Conservation (phyloP, 2,113 vertebrate species). For the Aleadryas rufinucha region DNA sequence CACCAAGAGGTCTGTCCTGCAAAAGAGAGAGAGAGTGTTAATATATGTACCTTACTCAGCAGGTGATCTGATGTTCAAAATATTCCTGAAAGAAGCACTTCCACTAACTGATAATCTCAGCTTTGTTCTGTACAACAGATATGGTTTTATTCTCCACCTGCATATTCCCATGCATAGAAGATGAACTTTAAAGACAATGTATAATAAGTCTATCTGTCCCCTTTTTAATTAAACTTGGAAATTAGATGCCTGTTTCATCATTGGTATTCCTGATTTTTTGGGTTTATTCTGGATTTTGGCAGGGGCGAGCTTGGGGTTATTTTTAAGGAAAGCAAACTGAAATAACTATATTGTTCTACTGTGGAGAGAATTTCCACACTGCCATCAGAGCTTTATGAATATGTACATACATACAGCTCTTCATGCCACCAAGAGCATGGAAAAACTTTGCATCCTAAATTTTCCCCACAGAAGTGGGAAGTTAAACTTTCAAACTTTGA, state of each 20-base stretch:
- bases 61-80: neutral
- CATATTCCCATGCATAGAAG: neutral
- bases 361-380: neutral
- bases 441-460: neutral
- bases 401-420: neutral
- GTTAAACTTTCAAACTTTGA: neutral
- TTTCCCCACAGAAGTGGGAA: neutral
- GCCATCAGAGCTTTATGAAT: neutral
- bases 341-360: neutral
- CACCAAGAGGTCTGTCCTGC: neutral
- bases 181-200: neutral
- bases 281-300: neutral
- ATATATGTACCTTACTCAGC: neutral
- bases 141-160: neutral
- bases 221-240: neutral
- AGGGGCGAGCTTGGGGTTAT: rapidly evolving
- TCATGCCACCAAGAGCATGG: neutral
- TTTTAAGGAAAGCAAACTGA: neutral
- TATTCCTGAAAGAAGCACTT: neutral
- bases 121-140: neutral
- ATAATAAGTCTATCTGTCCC: neutral
- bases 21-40: neutral
- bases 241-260: neutral
- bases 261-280: neutral
- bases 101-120: neutral